Base-by-base conservation (phyloP, 1,140 invertebrate genomes). In the Bombus terrestris region DNA sequence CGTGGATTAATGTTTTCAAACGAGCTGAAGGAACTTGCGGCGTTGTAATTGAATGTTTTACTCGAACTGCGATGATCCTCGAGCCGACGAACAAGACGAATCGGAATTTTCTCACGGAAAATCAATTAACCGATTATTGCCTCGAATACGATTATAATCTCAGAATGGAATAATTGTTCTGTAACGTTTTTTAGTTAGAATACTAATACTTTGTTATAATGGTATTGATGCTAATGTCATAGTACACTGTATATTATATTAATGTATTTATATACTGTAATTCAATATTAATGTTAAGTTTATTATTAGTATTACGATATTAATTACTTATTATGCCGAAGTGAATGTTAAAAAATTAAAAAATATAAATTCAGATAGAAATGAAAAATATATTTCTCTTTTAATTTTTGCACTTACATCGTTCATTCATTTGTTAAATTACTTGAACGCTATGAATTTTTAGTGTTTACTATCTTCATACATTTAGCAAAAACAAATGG, bases 21-120 rank as follows among this genome's bases (percentile, higher is more conserved):
- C 85, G 76, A 79, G 80, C 72, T 76, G 72, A 77, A 83, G 71
- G 76, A 89, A 89, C 88, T 89, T 83, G n/a, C 80, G 80, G 81
- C 84, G 81, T 89, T 83, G 88, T 89, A 89, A 89, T 89, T 89
- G 88, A 89, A 89, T 89, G 88, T 89, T 89, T 89, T 89, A 86
- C 77, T 79, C 53, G 53, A 86, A 25, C n/a, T 37, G 37, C 57
- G 47, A 73, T 66, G 59, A 86, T 71, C 53, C 83, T 80, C 59
- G 64, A 86, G 28, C 68, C 28, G n/a, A 4, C 22, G 37, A 15
- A 5, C 37, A 28, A 72, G 5, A 15, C 13, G 41, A 22, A 3
- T 13, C 9, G 1, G 6, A 8, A 41, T 13, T 43, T 47, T 32
- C 12, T 13, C 41, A n/a, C n/a, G 41, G 9, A 22, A 73, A 73